These are phyloP conservation scores for Erebia palarica DNA, from an alignment of 2,888 invertebrate genomes.

Conservation along the genomic window DNA sequence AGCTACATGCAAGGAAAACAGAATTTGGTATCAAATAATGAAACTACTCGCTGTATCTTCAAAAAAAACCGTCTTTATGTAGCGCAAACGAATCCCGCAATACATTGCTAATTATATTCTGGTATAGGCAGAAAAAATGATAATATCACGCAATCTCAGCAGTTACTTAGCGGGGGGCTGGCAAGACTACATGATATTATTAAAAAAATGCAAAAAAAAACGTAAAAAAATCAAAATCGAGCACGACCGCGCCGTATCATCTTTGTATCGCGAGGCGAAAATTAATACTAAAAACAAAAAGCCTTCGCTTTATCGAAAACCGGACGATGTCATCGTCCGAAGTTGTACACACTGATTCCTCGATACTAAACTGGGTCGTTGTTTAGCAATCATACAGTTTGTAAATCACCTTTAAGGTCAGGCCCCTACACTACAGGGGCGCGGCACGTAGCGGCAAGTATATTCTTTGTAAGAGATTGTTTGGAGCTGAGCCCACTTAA, in stretches of 20 bases:
- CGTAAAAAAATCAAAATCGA: constrained; percentile 26
- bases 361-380: constrained; percentile 50
- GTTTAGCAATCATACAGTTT: background rate
- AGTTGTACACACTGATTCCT: constrained; percentile 56
- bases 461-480: too few relatives aligned
- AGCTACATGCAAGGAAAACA: background rate
- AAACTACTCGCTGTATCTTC: background rate
- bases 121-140: constrained; percentile 27
- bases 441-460: too few relatives aligned
- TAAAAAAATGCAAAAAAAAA: constrained; percentile 39
- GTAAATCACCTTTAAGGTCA: background rate
- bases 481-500: too few relatives aligned
- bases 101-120: constrained; percentile 30
- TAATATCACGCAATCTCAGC: constrained; percentile 34
- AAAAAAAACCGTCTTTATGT: background rate
- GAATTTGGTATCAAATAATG: background rate
- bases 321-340: constrained; percentile 72
- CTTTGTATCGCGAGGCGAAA: constrained; percentile 66
- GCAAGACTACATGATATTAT: constrained; percentile 31
- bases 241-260: constrained; percentile 49
- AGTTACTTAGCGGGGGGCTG: constrained; percentile 38
- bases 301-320: constrained; percentile 67
- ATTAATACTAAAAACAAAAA: constrained; percentile 68
- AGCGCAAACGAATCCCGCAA: background rate
- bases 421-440: too few relatives aligned